Conservation (phyloP, 2,797 vertebrate species). For the Muscicapa comitata region DNA sequence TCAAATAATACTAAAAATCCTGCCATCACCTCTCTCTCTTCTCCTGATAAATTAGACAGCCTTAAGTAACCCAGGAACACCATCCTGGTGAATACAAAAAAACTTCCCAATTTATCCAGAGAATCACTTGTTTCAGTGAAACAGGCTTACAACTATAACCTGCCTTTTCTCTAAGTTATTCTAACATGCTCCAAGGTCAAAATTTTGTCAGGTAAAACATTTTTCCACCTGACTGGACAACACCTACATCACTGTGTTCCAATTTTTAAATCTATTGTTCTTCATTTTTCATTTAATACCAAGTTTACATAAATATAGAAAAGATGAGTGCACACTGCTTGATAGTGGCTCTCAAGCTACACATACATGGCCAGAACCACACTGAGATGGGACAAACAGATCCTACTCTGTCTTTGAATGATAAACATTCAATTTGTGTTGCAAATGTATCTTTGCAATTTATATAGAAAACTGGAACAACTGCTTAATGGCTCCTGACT, state of each 20-base stretch:
- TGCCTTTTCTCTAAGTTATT: neutral
- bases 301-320: neutral
- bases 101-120: neutral
- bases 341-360: neutral
- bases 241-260: neutral
- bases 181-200: neutral
- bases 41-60: neutral
- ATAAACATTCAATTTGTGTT: neutral
- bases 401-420: neutral
- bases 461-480: neutral
- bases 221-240: neutral
- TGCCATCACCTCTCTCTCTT: neutral
- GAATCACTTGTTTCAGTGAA: neutral
- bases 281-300: neutral
- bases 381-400: neutral
- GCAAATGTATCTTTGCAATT: neutral
- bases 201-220: neutral
- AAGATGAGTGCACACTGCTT: neutral
- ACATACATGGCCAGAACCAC: neutral
- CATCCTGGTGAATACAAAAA: neutral
- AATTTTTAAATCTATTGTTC: neutral
- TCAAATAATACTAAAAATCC: neutral
- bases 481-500: neutral
- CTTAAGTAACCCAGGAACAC: neutral
- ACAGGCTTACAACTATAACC: neutral